These are phyloP conservation scores for Eumacrocentrus americanus DNA, from an alignment of 2,888 invertebrate genomes.

Conservation along the genomic window DNA sequence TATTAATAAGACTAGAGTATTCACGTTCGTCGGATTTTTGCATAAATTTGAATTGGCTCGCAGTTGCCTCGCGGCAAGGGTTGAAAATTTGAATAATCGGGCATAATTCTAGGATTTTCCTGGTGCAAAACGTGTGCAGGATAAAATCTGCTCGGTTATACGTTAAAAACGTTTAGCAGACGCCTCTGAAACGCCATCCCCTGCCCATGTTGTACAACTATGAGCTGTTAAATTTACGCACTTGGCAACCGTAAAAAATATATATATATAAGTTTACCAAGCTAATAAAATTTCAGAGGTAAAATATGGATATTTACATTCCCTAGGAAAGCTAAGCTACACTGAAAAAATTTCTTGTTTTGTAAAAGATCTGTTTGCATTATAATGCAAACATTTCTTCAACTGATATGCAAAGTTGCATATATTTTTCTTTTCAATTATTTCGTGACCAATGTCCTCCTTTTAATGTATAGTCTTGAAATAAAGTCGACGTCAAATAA, in stretches of 20 bases:
- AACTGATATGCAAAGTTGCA: slow-evolving; percentile 10
- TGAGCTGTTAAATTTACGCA: slow-evolving; percentile 28
- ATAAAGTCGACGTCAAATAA: background rate
- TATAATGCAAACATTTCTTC: slow-evolving; percentile 10
- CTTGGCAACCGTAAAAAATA: no score
- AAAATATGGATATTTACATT: slow-evolving; percentile 1
- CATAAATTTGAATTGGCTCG: slow-evolving; percentile 54
- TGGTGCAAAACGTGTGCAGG: slow-evolving; percentile 39
- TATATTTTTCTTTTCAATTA: slow-evolving; percentile 15
- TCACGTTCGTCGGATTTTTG: slow-evolving; percentile 49
- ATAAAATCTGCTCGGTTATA: slow-evolving; percentile 26
- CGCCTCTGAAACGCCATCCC: background rate
- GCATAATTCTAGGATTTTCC: slow-evolving; percentile 53
- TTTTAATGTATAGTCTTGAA: no score
- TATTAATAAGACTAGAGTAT: slow-evolving; percentile 50
- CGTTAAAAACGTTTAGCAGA: slow-evolving; percentile 26
- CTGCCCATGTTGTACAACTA: no score
- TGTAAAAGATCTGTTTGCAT: slow-evolving; percentile 1
- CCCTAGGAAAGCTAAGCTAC: no score
- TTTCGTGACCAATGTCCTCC: slow-evolving; percentile 1
- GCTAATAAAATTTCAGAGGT: background rate
- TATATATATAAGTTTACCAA: no score
- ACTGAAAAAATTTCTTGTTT: background rate
- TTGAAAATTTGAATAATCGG: slow-evolving; percentile 55
- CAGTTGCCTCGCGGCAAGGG: slow-evolving; percentile 43